Conservation (phyloP, 2,888 invertebrate genomes). For the Caenorhabditis afra region DNA sequence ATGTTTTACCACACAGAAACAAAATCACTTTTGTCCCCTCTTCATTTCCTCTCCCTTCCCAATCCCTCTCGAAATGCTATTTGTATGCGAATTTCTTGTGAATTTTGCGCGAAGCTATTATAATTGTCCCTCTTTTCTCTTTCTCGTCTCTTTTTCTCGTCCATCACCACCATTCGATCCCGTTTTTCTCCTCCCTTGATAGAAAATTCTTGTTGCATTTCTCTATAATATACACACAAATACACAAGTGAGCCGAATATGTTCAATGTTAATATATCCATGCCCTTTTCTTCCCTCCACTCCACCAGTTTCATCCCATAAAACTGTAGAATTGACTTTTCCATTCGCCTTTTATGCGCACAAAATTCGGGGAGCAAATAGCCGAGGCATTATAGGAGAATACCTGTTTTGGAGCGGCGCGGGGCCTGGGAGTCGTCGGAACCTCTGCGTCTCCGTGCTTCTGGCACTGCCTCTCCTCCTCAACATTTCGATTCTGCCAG, state of each 20-base stretch:
- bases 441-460: conserved; percentile 3
- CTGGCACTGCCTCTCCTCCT: conserved; percentile 15
- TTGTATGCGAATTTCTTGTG: conserved; percentile 51
- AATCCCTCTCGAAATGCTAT: conserved; percentile 27
- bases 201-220: conserved; percentile 51
- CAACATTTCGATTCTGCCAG: conserved; percentile 45
- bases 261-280: conserved; percentile 47
- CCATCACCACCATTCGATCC: conserved; percentile 3
- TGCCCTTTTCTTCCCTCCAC: conserved; percentile 19
- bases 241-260: conserved; percentile 25
- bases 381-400: background rate
- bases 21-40: conserved; percentile 2
- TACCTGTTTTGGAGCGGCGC: conserved; percentile 32
- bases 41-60: background rate
- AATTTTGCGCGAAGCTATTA: conserved; percentile 41
- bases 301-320: conserved; percentile 25
- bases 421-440: conserved; percentile 27
- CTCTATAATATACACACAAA: conserved; percentile 37
- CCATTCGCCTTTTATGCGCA: background rate
- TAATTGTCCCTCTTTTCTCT: conserved; percentile 10
- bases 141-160: conserved; percentile 23
- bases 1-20: conserved; percentile 42
- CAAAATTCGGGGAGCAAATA: background rate
- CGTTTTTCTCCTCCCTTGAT: conserved; percentile 18
- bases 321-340: conserved; percentile 46